Percentiles rank a stretch among this genome's conserved stretches.
phyloP scores from a whole-genome alignment of 2,113 vertebrate genomes.

The Macrotus californicus region DNA sequence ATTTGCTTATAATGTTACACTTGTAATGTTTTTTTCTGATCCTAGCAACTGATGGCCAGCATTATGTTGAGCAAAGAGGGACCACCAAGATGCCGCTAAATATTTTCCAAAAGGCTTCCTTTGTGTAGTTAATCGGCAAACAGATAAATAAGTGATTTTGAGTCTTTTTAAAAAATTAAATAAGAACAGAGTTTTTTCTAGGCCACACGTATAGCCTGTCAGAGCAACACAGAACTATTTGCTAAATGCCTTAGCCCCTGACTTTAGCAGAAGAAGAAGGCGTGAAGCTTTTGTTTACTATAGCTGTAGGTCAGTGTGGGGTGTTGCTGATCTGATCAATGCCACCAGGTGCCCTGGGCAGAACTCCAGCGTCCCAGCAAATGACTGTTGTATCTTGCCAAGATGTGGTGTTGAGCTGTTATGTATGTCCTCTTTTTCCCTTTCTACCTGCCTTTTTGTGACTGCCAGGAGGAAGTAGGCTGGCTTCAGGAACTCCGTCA shows the following conservation, averaged over 20 bases:
- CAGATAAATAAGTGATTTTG: slow-evolving; percentile 17
- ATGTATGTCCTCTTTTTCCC: neutral
- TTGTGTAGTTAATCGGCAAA: neutral
- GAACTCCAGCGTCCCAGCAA: neutral
- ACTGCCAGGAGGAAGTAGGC: neutral
- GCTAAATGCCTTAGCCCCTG: neutral
- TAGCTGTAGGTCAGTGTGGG: neutral
- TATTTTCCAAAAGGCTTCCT: slow-evolving; percentile 16
- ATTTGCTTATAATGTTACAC: neutral
- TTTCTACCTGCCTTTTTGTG: slow-evolving; percentile 23
- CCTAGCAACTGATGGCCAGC: neutral
- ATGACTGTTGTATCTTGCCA: neutral
- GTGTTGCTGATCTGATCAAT: neutral
- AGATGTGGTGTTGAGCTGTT: neutral
- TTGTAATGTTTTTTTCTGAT: neutral
- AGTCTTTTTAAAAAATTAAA: slow-evolving; percentile 10
- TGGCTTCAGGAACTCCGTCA: neutral
- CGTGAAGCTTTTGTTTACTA: neutral
- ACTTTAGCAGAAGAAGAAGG: neutral
- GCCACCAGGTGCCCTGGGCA: neutral
- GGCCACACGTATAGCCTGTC: neutral
- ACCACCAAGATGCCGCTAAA: neutral
- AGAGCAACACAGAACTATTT: neutral
- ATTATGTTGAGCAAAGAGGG: neutral
- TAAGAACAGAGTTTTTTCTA: slow-evolving; percentile 19